These are phyloP conservation scores for Acanthochromis polyacanthus DNA, from an alignment of 2,113 vertebrate species.

Conservation along the genomic window DNA sequence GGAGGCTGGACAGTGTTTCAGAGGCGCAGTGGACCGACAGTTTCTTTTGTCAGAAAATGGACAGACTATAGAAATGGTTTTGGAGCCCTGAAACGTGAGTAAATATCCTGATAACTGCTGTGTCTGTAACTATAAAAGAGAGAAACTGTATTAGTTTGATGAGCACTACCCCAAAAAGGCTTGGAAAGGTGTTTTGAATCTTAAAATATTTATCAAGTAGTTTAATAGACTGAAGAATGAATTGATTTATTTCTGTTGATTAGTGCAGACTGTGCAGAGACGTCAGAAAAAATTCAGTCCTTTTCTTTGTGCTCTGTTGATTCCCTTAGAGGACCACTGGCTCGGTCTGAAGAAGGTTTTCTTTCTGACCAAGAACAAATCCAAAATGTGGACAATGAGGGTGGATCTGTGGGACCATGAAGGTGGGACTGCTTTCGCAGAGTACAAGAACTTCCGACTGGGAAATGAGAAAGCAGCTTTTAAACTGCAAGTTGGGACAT, in stretches of 20 bases:
- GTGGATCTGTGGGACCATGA: conserved; percentile 81
- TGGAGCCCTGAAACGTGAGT: conserved; percentile 63
- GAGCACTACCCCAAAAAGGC: too few relatives aligned
- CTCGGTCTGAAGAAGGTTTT: conserved; percentile 74
- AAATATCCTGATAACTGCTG: too few relatives aligned
- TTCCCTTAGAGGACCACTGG: conserved; percentile 80
- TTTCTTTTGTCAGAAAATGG: conserved; percentile 75
- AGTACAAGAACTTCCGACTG: conserved; percentile 74
- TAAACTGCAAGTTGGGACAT: conserved; percentile 72
- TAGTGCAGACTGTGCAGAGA: too few relatives aligned
- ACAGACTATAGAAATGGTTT: conserved; percentile 73
- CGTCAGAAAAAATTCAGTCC: not conserved
- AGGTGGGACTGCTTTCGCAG: conserved; percentile 54
- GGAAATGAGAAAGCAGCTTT: conserved; percentile 52
- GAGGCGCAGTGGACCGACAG: conserved; percentile 50
- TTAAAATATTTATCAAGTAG: too few relatives aligned
- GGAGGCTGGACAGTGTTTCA: conserved; percentile 85
- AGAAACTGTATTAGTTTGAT: not conserved
- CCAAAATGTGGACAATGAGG: conserved; percentile 56
- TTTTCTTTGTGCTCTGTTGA: conserved; percentile 1
- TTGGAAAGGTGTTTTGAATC: too few relatives aligned
- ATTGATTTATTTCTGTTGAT: not conserved
- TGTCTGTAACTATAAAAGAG: not conserved
- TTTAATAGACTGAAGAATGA: not conserved
- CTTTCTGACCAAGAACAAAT: conserved; percentile 53